Base-by-base conservation (phyloP, 1,140 invertebrate genomes). In the Panagrolaimus sp. region DNA sequence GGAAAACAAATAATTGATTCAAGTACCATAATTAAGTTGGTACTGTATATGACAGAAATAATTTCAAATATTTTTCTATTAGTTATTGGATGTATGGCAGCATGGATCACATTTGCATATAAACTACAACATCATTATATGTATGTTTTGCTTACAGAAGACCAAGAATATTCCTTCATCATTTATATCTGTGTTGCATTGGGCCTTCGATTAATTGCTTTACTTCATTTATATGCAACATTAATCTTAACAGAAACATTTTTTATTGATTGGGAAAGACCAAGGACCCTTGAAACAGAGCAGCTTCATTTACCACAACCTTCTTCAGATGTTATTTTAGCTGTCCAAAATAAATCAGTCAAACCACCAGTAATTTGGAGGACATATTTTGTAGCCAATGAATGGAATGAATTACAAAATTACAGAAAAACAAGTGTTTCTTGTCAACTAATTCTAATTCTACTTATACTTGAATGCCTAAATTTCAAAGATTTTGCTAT, bases 231-330 rank as follows among this genome's bases (percentile, higher is more conserved):
- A 55, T 83, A 91, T 46, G 86, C 87, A 72, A 84, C 86, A 6
- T 88, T 90, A 77, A 87, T 89, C 68, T 88, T 86, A 6, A 84
- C 89, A 28, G 89, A 91, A 77, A 87, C 93, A 52, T 92, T 94
- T 83, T 89, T 93, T 67, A 88, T 94, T 70, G 92, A 94, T 76
- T 94, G 92, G 91, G 92, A 94, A 83, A 86, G 89, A 69, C 89
- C 91, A 1, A 84, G 86, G 46, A 64, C 55, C 15, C 21, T 21
- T n/a, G 28, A 21, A 17, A 21, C 52, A 1, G 28, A 21, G 17
- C 52, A 58, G 8, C 14, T 28, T 0, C 66, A 69, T 28, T 68
- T 52, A 32, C 67, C 63, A 52, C 14, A 21, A 67, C 83, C 83
- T 17, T 43, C 26, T 15, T 65, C 69, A 21, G 67, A 72, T 46